Percentiles rank a stretch among this genome's conserved stretches.
These are phyloP conservation scores for Zenarchopterus dispar DNA, from an alignment of 2,797 vertebrate species.

Conservation along the genomic window DNA sequence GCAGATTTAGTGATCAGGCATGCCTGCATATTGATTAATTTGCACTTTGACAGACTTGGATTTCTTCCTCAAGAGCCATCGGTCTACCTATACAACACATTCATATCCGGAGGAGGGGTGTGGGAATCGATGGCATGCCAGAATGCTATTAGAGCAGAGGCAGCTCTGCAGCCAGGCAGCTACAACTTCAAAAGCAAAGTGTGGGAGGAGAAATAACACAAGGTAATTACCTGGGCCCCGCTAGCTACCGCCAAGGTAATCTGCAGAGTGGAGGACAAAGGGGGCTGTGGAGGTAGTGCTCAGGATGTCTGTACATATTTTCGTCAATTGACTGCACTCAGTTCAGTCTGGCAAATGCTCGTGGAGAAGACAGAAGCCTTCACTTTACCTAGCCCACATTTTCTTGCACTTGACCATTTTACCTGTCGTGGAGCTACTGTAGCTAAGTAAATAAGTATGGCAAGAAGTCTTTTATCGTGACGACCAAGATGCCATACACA, in stretches of 20 bases:
- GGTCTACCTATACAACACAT: constrained; percentile 35
- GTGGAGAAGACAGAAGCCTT: constrained; percentile 27
- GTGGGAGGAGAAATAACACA: constrained; percentile 72
- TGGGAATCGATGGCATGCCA: constrained; percentile 62
- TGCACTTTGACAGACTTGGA: constrained; percentile 23
- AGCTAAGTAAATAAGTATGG: constrained; percentile 52
- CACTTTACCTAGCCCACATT: not conserved
- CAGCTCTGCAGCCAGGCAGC: constrained; percentile 44
- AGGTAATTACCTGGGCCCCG: constrained; percentile 72
- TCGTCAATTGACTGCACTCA: constrained; percentile 50
- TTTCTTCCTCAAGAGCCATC: constrained; percentile 36
- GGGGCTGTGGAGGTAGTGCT: constrained; percentile 45
- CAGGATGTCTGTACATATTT: constrained; percentile 61
- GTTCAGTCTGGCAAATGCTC: constrained; percentile 31
- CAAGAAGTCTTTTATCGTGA: constrained; percentile 62
- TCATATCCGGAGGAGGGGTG: constrained; percentile 60
- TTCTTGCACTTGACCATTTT: constrained; percentile 5
- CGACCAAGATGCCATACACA: constrained; percentile 46
- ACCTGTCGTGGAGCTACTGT: constrained; percentile 13
- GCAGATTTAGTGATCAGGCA: constrained; percentile 26
- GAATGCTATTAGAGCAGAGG: constrained; percentile 65
- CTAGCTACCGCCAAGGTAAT: constrained; percentile 62
- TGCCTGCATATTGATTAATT: constrained; percentile 46
- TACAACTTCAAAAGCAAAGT: constrained; percentile 71
- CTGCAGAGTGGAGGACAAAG: constrained; percentile 47